A percentile compares a stretch with the other conserved stretches of the same genome.
Evolutionary conservation across 2,113 vertebrate genomes (phyloP).

Genomic region (Lepisosteus oculatus): DNA sequence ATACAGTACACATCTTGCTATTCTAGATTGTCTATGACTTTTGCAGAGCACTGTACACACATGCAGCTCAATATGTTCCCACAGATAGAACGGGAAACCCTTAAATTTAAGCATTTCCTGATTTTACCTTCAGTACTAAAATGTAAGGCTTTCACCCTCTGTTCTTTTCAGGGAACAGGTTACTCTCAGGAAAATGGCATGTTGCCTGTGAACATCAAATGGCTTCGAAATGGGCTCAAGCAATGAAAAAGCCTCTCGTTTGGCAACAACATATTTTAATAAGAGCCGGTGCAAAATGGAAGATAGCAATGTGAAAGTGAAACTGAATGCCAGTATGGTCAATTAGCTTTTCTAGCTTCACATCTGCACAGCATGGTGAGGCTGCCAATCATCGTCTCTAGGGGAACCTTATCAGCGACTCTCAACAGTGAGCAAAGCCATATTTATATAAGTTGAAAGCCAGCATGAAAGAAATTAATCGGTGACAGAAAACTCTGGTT

Average conservation of each 20-base stretch:
- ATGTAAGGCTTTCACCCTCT: no score
- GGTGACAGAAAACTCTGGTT: background rate
- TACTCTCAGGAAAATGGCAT: background rate
- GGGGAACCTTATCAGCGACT: conserved; percentile 42
- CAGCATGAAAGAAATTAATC: background rate
- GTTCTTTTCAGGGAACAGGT: no score
- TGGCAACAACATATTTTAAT: conserved; percentile 39
- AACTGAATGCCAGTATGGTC: conserved; percentile 45
- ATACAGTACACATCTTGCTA: no score
- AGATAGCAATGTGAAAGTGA: conserved; percentile 42
- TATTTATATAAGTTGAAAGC: conserved; percentile 43
- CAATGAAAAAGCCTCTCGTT: no score
- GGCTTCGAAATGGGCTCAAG: background rate
- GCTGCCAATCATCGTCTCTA: conserved; percentile 52
- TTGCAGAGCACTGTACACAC: no score
- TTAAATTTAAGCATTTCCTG: no score
- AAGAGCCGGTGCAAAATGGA: conserved; percentile 47
- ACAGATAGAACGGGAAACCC: no score
- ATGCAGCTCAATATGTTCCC: no score
- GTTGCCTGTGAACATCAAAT: background rate
- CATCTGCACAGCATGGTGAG: conserved; percentile 52
- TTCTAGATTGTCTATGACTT: no score
- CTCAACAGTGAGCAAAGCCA: conserved; percentile 47
- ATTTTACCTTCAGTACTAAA: no score
- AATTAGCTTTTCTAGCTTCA: conserved; percentile 48